Evolutionary conservation across 2,888 invertebrate species (phyloP).

Genomic region (Germaria angustata): DNA sequence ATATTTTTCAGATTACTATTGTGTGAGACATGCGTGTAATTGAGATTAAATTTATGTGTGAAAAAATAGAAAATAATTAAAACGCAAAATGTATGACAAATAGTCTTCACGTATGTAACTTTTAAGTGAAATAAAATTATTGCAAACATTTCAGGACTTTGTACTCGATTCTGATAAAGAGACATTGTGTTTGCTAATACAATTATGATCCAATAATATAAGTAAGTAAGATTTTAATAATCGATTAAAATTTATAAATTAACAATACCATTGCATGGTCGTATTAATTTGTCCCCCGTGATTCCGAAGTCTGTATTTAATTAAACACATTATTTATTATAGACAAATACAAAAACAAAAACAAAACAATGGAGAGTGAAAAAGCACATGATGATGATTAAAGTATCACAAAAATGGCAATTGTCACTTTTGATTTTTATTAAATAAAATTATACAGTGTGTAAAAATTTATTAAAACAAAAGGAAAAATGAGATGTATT

Average conservation of each 20-base stretch:
- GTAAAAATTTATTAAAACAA: constrained; percentile 51
- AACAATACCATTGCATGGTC: neutral
- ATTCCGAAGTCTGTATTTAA: constrained; percentile 8
- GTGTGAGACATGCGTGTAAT: constrained; percentile 62
- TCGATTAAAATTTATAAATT: neutral
- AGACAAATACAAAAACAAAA: constrained; percentile 8
- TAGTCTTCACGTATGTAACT: neutral
- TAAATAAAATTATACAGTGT: constrained; percentile 56
- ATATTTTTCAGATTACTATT: neutral
- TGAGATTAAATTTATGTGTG: constrained; percentile 67
- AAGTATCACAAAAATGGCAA: constrained; percentile 56
- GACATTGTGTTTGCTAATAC: neutral
- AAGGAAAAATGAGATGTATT: constrained; percentile 32
- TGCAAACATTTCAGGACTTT: neutral
- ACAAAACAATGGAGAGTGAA: neutral
- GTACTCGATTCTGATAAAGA: neutral
- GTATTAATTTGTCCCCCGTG: constrained; percentile 19
- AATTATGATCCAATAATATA: neutral
- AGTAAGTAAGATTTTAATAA: neutral
- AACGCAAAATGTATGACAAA: constrained; percentile 57
- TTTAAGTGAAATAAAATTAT: neutral
- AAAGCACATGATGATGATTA: constrained; percentile 45
- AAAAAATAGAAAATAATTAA: constrained; percentile 62
- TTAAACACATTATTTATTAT: constrained; percentile 40
- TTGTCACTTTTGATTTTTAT: constrained; percentile 62